Evolutionary conservation across 2,888 invertebrate species (phyloP), one percentile per base, ranked within the genome.

Genomic region (Phragmatobia fuliginosa): DNA sequence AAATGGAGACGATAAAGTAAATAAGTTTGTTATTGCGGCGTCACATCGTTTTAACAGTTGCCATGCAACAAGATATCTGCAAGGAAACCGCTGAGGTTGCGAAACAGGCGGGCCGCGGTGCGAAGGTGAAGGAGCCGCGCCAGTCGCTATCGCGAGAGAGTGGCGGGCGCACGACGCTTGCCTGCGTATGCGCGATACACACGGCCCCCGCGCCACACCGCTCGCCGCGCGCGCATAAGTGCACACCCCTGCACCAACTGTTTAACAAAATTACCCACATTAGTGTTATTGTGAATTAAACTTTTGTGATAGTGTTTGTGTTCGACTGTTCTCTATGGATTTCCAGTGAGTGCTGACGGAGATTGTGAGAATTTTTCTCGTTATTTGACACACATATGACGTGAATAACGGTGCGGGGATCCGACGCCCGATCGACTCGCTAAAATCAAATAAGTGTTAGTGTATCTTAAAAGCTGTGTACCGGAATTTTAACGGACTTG

Each of bases 401-500:
- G 93, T 93, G 93, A 91, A 89, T 92, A 94, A 94, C 94, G 92
- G 94, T 93, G 92, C 89, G 85, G 87, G 88, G 90, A 88, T 91
- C 91, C 87, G 91, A 91, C 92, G 87, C 88, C 88, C 90, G 90
- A 92, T 93, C 92, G 91, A 91, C 90, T 93, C 88, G 93, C 92
- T 92, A 93, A 94, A 91, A 92, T 92, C 92, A 86, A 92, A 82
- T 83, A 83, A 94, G 94, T 94, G 94, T 91, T 92, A 91, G 94
- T 94, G 94, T 91, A 85, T 90, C 85, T 92, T 88, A 89, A 88
- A 89, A 90, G 87, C 89, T 87, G 91, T 93, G 92, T 91, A 89
- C 90, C 90, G 92, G 94, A 94, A 93, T 94, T 92, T 95, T 92
- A 93, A 93, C 94, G 94, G 94, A 94, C 90, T 94, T 93, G 92